Percentiles rank a stretch among this genome's conserved stretches.
Conservation (phyloP, 1,140 invertebrate genomes). For the Trinorchestia longiramus region DNA sequence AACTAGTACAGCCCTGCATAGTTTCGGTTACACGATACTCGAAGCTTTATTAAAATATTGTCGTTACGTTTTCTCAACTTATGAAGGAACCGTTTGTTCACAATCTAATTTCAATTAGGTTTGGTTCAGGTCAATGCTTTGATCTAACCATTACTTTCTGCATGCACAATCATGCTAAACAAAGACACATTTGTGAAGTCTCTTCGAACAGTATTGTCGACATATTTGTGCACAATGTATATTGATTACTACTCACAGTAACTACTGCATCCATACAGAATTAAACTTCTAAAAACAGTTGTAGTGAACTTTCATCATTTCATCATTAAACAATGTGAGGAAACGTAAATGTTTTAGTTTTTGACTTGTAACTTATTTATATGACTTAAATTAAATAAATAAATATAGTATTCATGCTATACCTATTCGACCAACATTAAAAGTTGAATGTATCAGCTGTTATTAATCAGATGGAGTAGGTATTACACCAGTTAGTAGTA, state of each 20-base stretch:
- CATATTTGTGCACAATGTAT: not conserved
- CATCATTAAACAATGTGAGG: too few relatives aligned
- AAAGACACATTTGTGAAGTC: not conserved
- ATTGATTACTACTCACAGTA: too few relatives aligned
- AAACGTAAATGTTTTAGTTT: too few relatives aligned
- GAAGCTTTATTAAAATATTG: not conserved
- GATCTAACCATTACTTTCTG: not conserved
- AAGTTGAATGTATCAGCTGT: too few relatives aligned
- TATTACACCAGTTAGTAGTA: not conserved
- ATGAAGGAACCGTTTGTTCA: not conserved
- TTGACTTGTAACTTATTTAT: too few relatives aligned
- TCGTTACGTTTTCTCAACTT: not conserved
- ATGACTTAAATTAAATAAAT: too few relatives aligned
- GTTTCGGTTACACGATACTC: not conserved
- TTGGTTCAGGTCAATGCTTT: not conserved
- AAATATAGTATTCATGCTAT: too few relatives aligned
- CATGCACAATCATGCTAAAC: not conserved
- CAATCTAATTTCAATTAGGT: not conserved
- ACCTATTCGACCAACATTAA: too few relatives aligned
- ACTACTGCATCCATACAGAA: too few relatives aligned
- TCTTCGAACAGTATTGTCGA: not conserved
- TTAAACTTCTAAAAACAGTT: too few relatives aligned
- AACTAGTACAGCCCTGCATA: not conserved
- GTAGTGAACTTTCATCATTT: too few relatives aligned
- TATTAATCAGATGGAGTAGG: too few relatives aligned